phyloP scores from a whole-genome alignment of 2,888 invertebrate genomes.

The Blastobasis adustella region DNA sequence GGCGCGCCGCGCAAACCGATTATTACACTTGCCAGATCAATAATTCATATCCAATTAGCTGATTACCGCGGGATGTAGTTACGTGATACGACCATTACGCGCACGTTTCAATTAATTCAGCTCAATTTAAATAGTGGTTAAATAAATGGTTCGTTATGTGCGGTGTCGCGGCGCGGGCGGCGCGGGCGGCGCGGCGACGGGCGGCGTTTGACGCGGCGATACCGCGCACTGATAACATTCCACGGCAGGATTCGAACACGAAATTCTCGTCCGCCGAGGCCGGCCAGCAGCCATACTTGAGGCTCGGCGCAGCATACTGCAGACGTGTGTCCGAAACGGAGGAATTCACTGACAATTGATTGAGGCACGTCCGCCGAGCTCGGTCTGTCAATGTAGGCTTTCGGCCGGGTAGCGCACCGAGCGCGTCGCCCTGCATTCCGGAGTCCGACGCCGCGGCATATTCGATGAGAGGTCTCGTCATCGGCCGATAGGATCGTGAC shows the following conservation, averaged over 20 bases:
- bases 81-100: conserved; percentile 30
- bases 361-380: conserved; percentile 56
- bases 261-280: conserved; percentile 56
- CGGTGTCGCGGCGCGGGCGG: background rate
- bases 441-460: conserved; percentile 34
- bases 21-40: conserved; percentile 47
- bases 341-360: conserved; percentile 62
- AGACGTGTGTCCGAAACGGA: conserved; percentile 53
- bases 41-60: conserved; percentile 60
- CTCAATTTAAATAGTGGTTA: conserved; percentile 56
- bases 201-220: conserved; percentile 57
- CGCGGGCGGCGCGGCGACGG: conserved; percentile 18
- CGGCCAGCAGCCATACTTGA: conserved; percentile 48
- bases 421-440: conserved; percentile 52
- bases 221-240: conserved; percentile 68
- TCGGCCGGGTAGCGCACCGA: conserved; percentile 29
- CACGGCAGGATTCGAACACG: conserved; percentile 60
- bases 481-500: conserved; percentile 62
- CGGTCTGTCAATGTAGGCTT: conserved; percentile 47
- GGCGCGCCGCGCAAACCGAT: conserved; percentile 33
- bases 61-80: conserved; percentile 48
- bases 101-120: conserved; percentile 47
- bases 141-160: conserved; percentile 47
- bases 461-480: conserved; percentile 55
- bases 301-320: conserved; percentile 38